Evolutionary conservation across 2,113 vertebrate species (phyloP).

Genomic region (Scophthalmus maximus): DNA sequence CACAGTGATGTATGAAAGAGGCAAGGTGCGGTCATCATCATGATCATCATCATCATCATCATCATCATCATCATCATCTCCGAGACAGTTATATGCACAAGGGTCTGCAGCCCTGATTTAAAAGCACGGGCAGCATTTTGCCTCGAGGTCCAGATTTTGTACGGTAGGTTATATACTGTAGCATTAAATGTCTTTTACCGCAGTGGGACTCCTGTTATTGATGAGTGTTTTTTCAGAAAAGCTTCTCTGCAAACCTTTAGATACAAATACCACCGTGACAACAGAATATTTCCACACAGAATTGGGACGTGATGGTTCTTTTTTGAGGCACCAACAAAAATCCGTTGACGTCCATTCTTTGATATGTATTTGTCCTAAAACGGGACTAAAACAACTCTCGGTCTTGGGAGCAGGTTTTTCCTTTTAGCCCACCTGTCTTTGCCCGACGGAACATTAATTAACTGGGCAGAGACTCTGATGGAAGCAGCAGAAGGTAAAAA

Average conservation of each 20-base stretch:
- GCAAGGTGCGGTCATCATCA: slow-evolving; percentile 34
- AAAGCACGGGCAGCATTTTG: not conserved
- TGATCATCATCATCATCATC: slow-evolving; percentile 26
- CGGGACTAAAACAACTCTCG: not conserved
- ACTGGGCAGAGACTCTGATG: not conserved
- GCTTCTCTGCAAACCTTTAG: not conserved
- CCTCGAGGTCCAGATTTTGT: too few species aligned
- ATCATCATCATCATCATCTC: slow-evolving; percentile 18
- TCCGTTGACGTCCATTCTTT: too few species aligned
- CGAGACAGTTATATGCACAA: slow-evolving; percentile 1
- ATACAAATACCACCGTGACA: not conserved
- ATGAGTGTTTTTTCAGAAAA: too few species aligned
- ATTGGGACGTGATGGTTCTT: not conserved
- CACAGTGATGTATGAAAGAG: slow-evolving; percentile 39
- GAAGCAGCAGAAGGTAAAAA: not conserved
- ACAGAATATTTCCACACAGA: not conserved
- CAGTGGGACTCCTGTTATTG: too few species aligned
- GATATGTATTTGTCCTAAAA: not conserved
- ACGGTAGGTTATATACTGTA: not conserved
- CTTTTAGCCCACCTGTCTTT: not conserved
- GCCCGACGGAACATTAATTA: not conserved
- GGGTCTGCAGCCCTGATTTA: not conserved
- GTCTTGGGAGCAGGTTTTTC: not conserved
- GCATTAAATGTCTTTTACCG: not conserved
- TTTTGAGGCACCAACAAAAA: not conserved